Base-by-base conservation (phyloP, 2,113 vertebrate species). In the Aptenodytes forsteri region DNA sequence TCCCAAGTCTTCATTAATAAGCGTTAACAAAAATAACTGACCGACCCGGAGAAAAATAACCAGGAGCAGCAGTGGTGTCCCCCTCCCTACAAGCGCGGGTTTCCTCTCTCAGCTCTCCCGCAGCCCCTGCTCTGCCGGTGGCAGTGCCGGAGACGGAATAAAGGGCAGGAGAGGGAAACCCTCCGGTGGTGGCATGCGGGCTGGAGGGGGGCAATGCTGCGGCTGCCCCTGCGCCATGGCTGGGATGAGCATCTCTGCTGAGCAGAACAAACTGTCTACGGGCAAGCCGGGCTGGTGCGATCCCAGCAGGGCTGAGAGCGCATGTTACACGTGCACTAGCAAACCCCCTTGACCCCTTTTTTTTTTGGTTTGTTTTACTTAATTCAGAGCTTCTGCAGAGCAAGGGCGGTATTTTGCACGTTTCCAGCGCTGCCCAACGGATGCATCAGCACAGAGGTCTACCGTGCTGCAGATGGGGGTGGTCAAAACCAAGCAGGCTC, bases 11-110 rank as follows among this genome's bases (percentile, higher is more conserved):
- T 86, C 91, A 50, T 77, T 92, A 96, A 78, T 64, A 83, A 83
- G 80, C 15, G 42, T 66, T 94, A 89, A 93, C 90, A 90, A 54
- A 95, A 93, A 89, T 96, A 92, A 83, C 96, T 1, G 71, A 25
- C 79, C 23, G 7, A 16, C 23, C 8, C 13, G 86, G 40, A 80
- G 89, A 54, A 36, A 49, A 83, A 54, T 6, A 44, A 25, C 71
- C 86, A 13, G 75, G 66, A 77, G 75, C 3, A 12, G 96, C 87
- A 49, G 79, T 0, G 40, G 69, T 17, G 64, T 77, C 62, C 72
- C 88, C 55, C 47, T 47, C 26, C 15, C 16, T 7, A 1, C 10
- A 13, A 22, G 3, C 4, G 1, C 0, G 12, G 54, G 52, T 3
- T 71, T 64, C 78, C 64, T 56, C 62, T 20, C 23, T 8, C 5